These are phyloP conservation scores for Polyploca ridens DNA, from an alignment of 2,888 invertebrate genomes.

Conservation along the genomic window DNA sequence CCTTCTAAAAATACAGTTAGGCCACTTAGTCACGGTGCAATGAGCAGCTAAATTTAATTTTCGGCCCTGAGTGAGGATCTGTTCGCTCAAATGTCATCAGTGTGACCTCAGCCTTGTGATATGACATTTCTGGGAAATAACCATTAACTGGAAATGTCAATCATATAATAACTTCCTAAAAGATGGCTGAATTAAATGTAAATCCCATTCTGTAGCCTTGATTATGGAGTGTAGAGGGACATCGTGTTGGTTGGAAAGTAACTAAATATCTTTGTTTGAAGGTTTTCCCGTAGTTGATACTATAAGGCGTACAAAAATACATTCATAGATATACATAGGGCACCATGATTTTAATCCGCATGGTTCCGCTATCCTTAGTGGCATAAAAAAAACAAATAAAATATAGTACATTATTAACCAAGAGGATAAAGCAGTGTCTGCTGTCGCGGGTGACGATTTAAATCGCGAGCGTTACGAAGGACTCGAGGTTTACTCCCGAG, in stretches of 20 bases:
- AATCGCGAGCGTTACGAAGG: too few species aligned
- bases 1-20: not conserved
- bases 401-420: too few species aligned
- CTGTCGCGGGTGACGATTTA: too few species aligned
- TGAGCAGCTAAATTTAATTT: constrained; percentile 11
- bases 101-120: not conserved
- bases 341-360: too few species aligned
- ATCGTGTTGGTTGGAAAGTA: not conserved
- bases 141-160: constrained; percentile 8
- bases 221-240: not conserved
- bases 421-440: too few species aligned
- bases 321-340: too few species aligned
- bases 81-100: constrained; percentile 1
- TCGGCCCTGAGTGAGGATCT: constrained; percentile 1
- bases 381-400: too few species aligned
- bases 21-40: constrained; percentile 11
- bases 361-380: too few species aligned
- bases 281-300: too few species aligned
- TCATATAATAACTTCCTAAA: constrained; percentile 8
- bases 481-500: too few species aligned
- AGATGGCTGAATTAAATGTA: not conserved
- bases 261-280: too few species aligned
- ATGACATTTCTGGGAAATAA: constrained; percentile 3
- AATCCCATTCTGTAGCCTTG: not conserved
- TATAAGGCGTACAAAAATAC: too few species aligned